These are phyloP conservation scores for Drosophila sucinea DNA, from an alignment of 1,140 invertebrate species.

Conservation along the genomic window DNA sequence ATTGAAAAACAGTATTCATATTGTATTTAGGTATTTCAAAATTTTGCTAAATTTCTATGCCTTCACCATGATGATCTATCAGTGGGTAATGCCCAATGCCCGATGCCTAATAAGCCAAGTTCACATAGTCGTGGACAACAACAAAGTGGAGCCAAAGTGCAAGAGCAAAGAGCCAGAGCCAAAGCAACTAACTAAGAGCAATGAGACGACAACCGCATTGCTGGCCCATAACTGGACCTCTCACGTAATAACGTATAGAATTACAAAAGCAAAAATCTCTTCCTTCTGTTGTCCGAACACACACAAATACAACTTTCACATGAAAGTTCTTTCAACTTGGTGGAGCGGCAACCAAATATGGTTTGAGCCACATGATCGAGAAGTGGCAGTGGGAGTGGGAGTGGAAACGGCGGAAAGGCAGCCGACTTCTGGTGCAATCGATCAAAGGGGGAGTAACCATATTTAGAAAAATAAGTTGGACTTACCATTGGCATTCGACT, in stretches of 20 bases:
- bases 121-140: conserved; percentile 51
- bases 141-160: conserved; percentile 28
- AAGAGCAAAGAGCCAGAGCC: conserved; percentile 34
- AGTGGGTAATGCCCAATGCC: background rate
- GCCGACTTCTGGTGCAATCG: conserved; percentile 60
- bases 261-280: conserved; percentile 65
- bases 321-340: conserved; percentile 81
- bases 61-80: background rate
- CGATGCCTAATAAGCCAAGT: conserved; percentile 69
- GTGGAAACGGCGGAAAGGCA: conserved; percentile 21
- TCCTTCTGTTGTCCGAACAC: conserved; percentile 42
- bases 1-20: no score
- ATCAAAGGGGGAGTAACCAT: conserved; percentile 60
- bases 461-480: conserved; percentile 53
- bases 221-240: conserved; percentile 77
- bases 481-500: conserved; percentile 66
- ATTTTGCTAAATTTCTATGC: no score
- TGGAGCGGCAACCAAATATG: conserved; percentile 73
- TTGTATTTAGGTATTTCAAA: no score
- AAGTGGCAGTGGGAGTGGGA: conserved; percentile 4
- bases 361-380: conserved; percentile 54
- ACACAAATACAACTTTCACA: conserved; percentile 73
- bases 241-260: conserved; percentile 80
- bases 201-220: conserved; percentile 48
- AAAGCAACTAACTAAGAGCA: conserved; percentile 6